Base-by-base conservation (phyloP, 2,113 vertebrate genomes). In the Martes martes region DNA sequence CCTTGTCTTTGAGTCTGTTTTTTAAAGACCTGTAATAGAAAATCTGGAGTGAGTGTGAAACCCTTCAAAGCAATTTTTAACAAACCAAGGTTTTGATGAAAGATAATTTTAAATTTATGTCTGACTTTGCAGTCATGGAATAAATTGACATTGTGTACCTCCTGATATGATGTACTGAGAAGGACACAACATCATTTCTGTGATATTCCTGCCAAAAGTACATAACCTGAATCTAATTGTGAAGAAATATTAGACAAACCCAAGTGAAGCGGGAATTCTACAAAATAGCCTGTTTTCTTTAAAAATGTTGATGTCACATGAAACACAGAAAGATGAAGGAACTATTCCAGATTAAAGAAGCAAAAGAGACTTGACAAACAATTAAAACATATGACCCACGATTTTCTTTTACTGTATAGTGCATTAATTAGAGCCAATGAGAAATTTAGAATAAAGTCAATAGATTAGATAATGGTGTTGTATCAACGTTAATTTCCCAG, bases 1-100 rank as follows among this genome's bases (percentile, higher is more conserved):
- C 84, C 97, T 79, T 97, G 71, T 95, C 97, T 97, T 96, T 81
- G 57, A 96, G 86, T 97, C 95, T 97, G 97, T 93, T 97, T 96
- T 96, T 95, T 81, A 95, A 97, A 93, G 81, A 85, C 83, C 80
- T 95, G 36, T 88, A 94, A 86, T 50, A 55, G 93, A 96, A 90
- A 96, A 78, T 95, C 81, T 94, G 69, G 76, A 96, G 76, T 81
- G 85, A 91, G 83, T 93, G 61, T 96, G 67, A 96, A 97, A 85
- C 52, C 94, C 63, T 97, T 97, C 95, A 89, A 95, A 88, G 89
- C 91, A 74, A 85, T 94, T 83, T 92, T 92, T 96, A 97, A 87
- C 89, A 97, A 96, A 94, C 84, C 76, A 93, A 76, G 91, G 67
- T 96, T 96, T 57, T 82, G 80, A 94, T 78, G 50, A 97, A 93